phyloP scores from a whole-genome alignment of 2,797 vertebrate species.

The Lacerta bilineata region DNA sequence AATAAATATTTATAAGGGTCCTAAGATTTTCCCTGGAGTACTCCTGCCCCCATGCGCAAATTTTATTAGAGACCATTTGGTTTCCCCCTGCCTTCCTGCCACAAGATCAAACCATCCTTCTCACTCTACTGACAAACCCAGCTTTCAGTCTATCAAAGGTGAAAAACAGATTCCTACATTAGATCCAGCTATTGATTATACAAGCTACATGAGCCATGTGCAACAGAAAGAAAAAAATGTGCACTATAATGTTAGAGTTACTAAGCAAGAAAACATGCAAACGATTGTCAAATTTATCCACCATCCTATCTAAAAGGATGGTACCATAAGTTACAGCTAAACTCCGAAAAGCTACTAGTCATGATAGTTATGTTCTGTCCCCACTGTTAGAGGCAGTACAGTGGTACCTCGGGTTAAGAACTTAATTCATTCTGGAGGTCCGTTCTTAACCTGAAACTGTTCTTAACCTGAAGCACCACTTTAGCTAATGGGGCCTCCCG shows the following conservation, averaged over 20 bases:
- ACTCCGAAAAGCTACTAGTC: neutral
- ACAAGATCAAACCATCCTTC: too few species aligned
- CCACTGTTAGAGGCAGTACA: neutral
- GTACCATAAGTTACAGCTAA: slow-evolving; percentile 52
- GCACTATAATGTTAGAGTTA: neutral
- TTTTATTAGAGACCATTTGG: too few species aligned
- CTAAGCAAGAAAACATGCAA: neutral
- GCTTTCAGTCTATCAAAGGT: neutral
- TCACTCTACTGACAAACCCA: neutral
- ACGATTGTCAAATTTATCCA: neutral
- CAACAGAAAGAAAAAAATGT: neutral
- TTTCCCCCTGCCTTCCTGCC: too few species aligned
- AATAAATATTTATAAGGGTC: too few species aligned
- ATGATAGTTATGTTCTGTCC: neutral
- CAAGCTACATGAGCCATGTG: neutral
- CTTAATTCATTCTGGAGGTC: too few species aligned
- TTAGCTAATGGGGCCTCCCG: too few species aligned
- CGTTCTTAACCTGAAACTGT: too few species aligned
- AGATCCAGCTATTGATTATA: neutral
- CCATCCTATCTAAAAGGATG: slow-evolving; percentile 22
- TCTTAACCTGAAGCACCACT: too few species aligned
- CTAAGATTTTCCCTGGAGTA: too few species aligned
- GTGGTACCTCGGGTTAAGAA: too few species aligned
- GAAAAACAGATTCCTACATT: neutral
- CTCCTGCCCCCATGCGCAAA: too few species aligned